Base-by-base conservation (phyloP, 2,888 invertebrate species). In the Sycophila texana region DNA sequence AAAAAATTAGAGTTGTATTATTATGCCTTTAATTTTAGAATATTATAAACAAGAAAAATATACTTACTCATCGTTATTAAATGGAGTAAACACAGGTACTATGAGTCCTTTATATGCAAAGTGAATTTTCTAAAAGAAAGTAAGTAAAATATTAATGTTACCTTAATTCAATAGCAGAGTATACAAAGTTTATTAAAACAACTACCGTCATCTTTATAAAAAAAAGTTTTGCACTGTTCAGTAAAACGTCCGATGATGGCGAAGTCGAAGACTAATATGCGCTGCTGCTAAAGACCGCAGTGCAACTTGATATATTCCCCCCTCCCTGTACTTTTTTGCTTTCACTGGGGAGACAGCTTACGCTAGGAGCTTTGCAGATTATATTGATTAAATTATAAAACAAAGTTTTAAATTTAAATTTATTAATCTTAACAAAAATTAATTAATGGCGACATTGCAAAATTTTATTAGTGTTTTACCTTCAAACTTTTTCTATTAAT, bases 31-130 rank as follows among this genome's bases (percentile, higher is more conserved):
- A 7, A 47, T 39, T 12, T 16, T n/a, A 39, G 39, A 39, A 39
- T 39, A 18, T 10, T 63, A 16, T n/a, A n/a, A 12, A 39, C 5
- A 39, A 39, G 2, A 30, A 22, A 55, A 67, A 53, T 82, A 83
- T 63, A 72, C 82, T 87, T 88, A 93, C 92, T 89, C 91, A 85
- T 94, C 93, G 63, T 93, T 92, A 14, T 82, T 82, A 74, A 94
- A 93, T 0, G 94, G 93, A 0, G 95, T 95, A 84, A 95, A 94
- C 0, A 94, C 95, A 0, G 95, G 95, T 0, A 94, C 94, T 90
- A 95, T 92, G 22, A 95, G 88, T 10, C 95, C 95, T 84, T 92
- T 91, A 80, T 93, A 94, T 75, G 90, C 92, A 85, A 84, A 86
- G 47, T 65, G 57, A 26, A 72, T 49, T 71, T 71, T 63, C 71